Conservation (phyloP, 2,113 vertebrate genomes). For the Ptychochromis oligacanthus region DNA sequence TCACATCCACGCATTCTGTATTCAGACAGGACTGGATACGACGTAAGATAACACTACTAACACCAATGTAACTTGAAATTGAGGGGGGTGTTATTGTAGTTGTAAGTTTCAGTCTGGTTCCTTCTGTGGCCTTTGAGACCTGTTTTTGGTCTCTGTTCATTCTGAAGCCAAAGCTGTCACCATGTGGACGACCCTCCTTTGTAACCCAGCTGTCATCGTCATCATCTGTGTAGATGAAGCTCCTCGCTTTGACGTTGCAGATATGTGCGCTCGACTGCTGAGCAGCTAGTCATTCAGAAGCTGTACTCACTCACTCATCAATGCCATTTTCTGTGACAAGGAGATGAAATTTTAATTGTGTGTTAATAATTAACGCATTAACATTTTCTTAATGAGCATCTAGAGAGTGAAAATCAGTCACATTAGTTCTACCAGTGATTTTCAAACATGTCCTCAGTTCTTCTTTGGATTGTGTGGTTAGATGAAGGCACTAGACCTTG, state of each 20-base stretch:
- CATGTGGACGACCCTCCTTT: too few relatives aligned
- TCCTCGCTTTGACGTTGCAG: too few relatives aligned
- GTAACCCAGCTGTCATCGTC: too few relatives aligned
- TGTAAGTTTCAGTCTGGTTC: not conserved
- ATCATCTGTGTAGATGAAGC: too few relatives aligned
- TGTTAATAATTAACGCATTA: not conserved
- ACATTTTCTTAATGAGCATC: too few relatives aligned
- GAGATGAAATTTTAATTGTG: too few relatives aligned
- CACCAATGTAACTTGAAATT: not conserved
- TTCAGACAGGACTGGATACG: slow-evolving; percentile 15
- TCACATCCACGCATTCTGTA: slow-evolving; percentile 82
- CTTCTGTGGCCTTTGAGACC: not conserved
- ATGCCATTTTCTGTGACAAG: not conserved
- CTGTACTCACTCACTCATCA: not conserved
- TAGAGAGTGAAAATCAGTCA: too few relatives aligned
- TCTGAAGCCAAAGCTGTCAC: not conserved
- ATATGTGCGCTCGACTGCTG: too few relatives aligned
- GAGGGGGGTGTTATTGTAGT: not conserved
- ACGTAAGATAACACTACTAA: slow-evolving; percentile 17
- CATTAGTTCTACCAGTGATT: too few relatives aligned
- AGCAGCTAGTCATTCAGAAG: too few relatives aligned
- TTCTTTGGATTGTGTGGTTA: not conserved
- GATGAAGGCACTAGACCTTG: not conserved
- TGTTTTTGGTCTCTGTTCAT: not conserved
- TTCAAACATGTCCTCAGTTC: not conserved